Percentiles rank a stretch among this genome's conserved stretches.
Conservation (phyloP, 2,888 invertebrate genomes). For the Epinotia ramella region DNA sequence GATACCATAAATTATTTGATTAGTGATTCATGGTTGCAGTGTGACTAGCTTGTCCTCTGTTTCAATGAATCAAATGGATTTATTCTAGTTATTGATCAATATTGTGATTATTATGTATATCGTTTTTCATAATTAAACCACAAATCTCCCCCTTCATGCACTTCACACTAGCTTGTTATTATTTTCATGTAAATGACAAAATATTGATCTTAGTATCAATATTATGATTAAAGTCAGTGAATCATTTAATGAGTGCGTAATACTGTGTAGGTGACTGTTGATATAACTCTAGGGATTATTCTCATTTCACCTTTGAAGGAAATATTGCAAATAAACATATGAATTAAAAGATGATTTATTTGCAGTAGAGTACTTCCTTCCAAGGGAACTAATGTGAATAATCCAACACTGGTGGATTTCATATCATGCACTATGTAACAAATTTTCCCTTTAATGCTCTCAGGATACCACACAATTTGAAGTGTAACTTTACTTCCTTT, state of each 20-base stretch:
- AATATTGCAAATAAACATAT: too few relatives aligned
- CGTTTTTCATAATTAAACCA: neutral
- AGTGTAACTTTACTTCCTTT: neutral
- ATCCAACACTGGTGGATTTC: neutral
- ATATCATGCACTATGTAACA: neutral
- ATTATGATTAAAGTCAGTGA: neutral
- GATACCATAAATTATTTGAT: conserved; percentile 3
- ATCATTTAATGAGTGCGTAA: neutral
- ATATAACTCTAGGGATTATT: neutral
- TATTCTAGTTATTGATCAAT: neutral
- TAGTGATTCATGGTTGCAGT: conserved; percentile 2
- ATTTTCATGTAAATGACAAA: neutral
- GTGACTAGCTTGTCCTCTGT: neutral
- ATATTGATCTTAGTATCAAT: neutral
- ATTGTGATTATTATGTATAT: neutral
- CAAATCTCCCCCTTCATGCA: neutral
- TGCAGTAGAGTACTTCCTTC: too few relatives aligned
- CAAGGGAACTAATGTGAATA: too few relatives aligned
- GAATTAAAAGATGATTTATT: too few relatives aligned
- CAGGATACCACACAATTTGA: neutral
- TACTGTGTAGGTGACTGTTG: neutral
- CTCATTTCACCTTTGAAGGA: too few relatives aligned
- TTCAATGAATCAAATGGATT: neutral
- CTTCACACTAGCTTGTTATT: neutral
- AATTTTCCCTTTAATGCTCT: neutral